A percentile compares a stretch with the other conserved stretches of the same genome.
phyloP scores from a whole-genome alignment of 2,888 invertebrate species.

The Barypeithes pellucidus region DNA sequence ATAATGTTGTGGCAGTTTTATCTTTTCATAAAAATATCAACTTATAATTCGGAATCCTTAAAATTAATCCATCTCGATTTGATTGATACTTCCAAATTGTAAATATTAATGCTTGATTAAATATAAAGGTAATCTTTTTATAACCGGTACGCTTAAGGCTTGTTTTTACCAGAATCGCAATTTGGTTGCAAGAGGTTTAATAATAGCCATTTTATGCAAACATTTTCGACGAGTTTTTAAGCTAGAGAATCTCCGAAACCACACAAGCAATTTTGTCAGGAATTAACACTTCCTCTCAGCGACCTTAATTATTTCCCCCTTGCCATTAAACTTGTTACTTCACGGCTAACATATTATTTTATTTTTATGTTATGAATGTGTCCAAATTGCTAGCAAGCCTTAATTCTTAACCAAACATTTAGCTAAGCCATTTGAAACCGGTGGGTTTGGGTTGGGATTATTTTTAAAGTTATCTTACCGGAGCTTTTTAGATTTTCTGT shows the following conservation, averaged over 20 bases:
- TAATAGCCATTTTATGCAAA: no score
- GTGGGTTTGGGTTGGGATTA: conserved; percentile 7
- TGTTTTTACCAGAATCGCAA: conserved; percentile 1
- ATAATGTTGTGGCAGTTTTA: conserved; percentile 35
- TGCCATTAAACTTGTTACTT: conserved; percentile 1
- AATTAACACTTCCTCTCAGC: no score
- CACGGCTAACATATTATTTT: conserved; percentile 18
- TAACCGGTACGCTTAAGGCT: not conserved
- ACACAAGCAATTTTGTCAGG: no score
- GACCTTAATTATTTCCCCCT: no score
- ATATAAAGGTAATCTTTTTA: conserved; percentile 17
- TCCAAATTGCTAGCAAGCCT: conserved; percentile 13
- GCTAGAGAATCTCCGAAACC: no score
- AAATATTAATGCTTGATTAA: not conserved
- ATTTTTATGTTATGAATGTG: conserved; percentile 45
- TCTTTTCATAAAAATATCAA: conserved; percentile 16
- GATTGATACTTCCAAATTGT: conserved; percentile 45
- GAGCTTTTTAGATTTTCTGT: not conserved
- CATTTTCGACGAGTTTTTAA: no score
- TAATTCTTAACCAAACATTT: not conserved
- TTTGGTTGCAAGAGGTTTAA: not conserved
- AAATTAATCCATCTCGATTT: conserved; percentile 41
- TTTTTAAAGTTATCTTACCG: conserved; percentile 15
- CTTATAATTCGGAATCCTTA: conserved; percentile 15
- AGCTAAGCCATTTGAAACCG: conserved; percentile 6